phyloP scores from a whole-genome alignment of 2,888 invertebrate species.

The Buathra laborator region DNA sequence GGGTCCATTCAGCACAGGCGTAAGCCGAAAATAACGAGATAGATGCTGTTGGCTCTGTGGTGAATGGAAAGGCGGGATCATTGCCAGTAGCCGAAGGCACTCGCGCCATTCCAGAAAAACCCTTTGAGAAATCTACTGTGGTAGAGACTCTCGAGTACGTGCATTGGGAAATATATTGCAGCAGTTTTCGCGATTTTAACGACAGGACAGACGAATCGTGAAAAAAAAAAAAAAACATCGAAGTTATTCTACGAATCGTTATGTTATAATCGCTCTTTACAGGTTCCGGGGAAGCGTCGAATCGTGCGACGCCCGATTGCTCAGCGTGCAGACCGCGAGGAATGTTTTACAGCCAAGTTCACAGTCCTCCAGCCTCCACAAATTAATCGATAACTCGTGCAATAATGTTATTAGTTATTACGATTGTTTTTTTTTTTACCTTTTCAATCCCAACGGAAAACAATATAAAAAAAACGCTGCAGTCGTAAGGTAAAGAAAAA shows the following conservation, averaged over 20 bases:
- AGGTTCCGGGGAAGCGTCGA: slow-evolving; percentile 71
- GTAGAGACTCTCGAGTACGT: background rate
- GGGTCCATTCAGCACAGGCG: slow-evolving; percentile 69
- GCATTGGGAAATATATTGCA: background rate
- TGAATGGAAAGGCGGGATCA: slow-evolving; percentile 73
- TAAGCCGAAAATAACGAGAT: slow-evolving; percentile 81
- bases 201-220: background rate
- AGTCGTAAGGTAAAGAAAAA: background rate
- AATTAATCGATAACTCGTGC: slow-evolving; percentile 77
- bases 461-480: background rate
- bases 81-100: slow-evolving; percentile 70
- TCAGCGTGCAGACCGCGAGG: slow-evolving; percentile 81
- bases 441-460: background rate
- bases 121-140: slow-evolving; percentile 9
- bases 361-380: slow-evolving; percentile 81
- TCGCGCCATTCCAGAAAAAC: slow-evolving; percentile 58
- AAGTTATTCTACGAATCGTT: slow-evolving; percentile 1
- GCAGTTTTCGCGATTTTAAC: too few relatives aligned
- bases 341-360: slow-evolving; percentile 81
- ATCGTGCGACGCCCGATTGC: slow-evolving; percentile 79
- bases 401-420: slow-evolving; percentile 47
- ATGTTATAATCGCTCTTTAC: slow-evolving; percentile 35
- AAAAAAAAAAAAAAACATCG: background rate
- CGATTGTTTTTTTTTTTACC: slow-evolving; percentile 6
- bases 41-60: slow-evolving; percentile 68